Evolutionary conservation across 2,888 invertebrate genomes (phyloP).

Genomic region (Eupithecia inturbata): DNA sequence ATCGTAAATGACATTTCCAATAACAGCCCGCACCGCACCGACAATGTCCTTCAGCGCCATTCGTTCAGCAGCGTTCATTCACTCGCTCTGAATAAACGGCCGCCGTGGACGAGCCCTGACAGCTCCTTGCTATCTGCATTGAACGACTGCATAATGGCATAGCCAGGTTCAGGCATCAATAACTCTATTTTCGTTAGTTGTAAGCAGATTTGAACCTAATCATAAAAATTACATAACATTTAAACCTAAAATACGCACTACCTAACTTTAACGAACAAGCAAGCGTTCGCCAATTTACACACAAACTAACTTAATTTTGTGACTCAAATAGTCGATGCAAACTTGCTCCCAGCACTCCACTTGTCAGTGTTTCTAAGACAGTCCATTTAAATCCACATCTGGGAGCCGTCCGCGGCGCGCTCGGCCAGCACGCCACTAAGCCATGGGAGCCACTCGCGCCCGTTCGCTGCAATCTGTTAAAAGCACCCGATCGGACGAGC

Average conservation of each 20-base stretch:
- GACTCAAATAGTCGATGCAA: neutral
- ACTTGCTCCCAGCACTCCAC: neutral
- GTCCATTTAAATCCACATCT: neutral
- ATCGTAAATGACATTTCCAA: constrained; percentile 47
- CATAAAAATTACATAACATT: no score
- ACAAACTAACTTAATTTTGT: neutral
- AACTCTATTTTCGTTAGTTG: neutral
- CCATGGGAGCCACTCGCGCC: neutral
- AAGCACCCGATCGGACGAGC: neutral
- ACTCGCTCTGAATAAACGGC: constrained; percentile 55
- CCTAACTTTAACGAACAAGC: neutral
- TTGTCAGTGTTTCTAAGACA: neutral
- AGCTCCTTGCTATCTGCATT: neutral
- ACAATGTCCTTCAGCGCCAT: constrained; percentile 63
- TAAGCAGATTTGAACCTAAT: no score
- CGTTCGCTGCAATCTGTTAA: neutral
- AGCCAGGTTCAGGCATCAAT: neutral
- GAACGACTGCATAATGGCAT: neutral
- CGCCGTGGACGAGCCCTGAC: neutral
- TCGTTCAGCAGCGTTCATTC: constrained; percentile 54
- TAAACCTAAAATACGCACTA: no score
- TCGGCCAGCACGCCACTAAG: neutral
- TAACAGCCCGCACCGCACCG: constrained; percentile 54
- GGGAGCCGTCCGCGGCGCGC: neutral
- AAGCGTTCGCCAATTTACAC: neutral